Conservation (phyloP, 2,113 vertebrate species). For the Callorhinus ursinus region DNA sequence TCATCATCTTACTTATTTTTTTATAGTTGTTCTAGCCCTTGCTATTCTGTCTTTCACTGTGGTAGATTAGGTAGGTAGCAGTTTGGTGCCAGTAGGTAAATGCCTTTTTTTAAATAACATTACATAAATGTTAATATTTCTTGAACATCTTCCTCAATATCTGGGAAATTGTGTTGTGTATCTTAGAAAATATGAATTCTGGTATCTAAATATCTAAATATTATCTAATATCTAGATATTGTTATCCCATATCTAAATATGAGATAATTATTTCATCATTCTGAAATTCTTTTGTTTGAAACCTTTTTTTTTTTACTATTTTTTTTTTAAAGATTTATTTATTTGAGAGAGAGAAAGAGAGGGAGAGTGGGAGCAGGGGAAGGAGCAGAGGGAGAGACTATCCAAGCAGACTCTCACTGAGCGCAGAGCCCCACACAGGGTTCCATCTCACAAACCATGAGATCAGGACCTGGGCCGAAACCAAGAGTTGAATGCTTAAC, state of each 20-base stretch:
- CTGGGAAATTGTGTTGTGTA: not conserved
- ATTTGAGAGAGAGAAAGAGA: not conserved
- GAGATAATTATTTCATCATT: not conserved
- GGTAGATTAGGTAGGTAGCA: not conserved
- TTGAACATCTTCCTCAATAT: not conserved
- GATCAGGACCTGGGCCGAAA: not conserved
- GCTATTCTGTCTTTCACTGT: not conserved
- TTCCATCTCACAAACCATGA: not conserved
- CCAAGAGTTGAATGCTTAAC: not conserved
- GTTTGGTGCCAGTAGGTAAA: not conserved
- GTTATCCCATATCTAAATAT: not conserved
- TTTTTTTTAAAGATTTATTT: not conserved
- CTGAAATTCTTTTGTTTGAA: conserved; percentile 35
- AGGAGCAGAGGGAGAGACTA: not conserved
- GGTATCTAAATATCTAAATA: not conserved
- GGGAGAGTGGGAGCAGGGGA: not conserved
- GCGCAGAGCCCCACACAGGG: not conserved
- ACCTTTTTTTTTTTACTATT: not conserved
- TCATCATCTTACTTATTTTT: not conserved
- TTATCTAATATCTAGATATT: not conserved
- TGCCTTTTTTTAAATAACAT: not conserved
- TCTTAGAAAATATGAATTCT: not conserved
- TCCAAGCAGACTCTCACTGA: not conserved
- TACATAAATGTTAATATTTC: not conserved
- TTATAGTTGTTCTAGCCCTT: not conserved